phyloP scores from a whole-genome alignment of 2,797 vertebrate species.

The Pitangus sulphuratus region DNA sequence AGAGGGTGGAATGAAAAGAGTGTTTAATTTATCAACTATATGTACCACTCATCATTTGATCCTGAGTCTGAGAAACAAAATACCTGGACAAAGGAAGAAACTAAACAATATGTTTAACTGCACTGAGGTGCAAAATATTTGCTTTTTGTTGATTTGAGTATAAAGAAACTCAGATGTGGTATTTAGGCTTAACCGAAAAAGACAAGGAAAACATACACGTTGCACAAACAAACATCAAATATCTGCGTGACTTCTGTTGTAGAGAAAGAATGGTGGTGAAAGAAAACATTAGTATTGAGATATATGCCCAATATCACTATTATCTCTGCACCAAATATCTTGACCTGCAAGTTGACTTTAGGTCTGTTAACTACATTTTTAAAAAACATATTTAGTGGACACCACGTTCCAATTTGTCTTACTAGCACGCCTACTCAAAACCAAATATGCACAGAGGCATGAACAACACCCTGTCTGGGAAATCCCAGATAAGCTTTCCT shows the following conservation, averaged over 20 bases:
- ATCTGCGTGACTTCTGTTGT: background rate
- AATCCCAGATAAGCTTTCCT: background rate
- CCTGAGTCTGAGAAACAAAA: background rate
- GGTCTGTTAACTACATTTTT: background rate
- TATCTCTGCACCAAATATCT: background rate
- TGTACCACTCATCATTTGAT: too few relatives aligned
- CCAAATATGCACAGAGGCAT: background rate
- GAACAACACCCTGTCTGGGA: background rate
- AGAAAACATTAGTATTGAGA: background rate
- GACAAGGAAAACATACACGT: conserved; percentile 13
- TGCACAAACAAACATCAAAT: conserved; percentile 42
- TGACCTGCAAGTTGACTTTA: background rate
- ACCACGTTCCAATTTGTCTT: background rate
- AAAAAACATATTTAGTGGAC: background rate
- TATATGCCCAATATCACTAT: background rate
- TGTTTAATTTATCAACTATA: too few relatives aligned
- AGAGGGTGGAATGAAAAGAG: background rate
- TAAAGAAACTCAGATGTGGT: conserved; percentile 34
- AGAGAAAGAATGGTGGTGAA: background rate
- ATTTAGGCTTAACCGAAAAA: conserved; percentile 37
- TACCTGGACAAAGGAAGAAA: background rate
- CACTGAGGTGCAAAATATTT: conserved; percentile 55
- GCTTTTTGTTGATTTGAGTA: conserved; percentile 37
- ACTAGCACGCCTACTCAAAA: background rate
- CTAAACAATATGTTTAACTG: conserved; percentile 7